phyloP scores from a whole-genome alignment of 1,140 invertebrate species.

The Euschistus heros region DNA sequence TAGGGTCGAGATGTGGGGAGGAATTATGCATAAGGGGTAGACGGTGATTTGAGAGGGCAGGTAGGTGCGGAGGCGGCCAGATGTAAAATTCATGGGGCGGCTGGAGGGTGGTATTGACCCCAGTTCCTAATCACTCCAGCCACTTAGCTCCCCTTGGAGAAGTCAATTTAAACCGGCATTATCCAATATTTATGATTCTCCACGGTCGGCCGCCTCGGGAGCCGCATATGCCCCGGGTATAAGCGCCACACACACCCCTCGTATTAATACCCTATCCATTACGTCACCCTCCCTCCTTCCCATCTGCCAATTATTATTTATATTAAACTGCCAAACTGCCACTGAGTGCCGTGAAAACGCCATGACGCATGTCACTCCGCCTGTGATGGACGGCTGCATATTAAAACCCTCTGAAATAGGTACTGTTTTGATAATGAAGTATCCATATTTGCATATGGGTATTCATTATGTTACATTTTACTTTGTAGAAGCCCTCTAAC shows the following conservation, averaged over 20 bases:
- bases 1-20: neutral
- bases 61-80: neutral
- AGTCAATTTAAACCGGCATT: conserved; percentile 16
- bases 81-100: conserved; percentile 13
- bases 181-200: conserved; percentile 17
- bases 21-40: conserved; percentile 13
- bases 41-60: conserved; percentile 1
- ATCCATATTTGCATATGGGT: too few relatives aligned
- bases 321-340: neutral
- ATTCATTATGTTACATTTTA: too few relatives aligned
- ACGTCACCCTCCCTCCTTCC: neutral
- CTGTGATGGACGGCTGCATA: too few relatives aligned
- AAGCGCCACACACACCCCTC: conserved; percentile 5
- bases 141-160: neutral
- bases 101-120: neutral
- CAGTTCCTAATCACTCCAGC: too few relatives aligned
- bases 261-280: conserved; percentile 15
- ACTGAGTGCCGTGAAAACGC: too few relatives aligned
- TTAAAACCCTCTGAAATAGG: too few relatives aligned
- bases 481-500: too few relatives aligned
- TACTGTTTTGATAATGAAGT: too few relatives aligned
- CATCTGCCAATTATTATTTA: conserved; percentile 13
- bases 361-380: too few relatives aligned
- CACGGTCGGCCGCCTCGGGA: conserved; percentile 6
- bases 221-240: conserved; percentile 6